phyloP scores from a whole-genome alignment of 2,113 vertebrate species.

The Clinocottus analis region DNA sequence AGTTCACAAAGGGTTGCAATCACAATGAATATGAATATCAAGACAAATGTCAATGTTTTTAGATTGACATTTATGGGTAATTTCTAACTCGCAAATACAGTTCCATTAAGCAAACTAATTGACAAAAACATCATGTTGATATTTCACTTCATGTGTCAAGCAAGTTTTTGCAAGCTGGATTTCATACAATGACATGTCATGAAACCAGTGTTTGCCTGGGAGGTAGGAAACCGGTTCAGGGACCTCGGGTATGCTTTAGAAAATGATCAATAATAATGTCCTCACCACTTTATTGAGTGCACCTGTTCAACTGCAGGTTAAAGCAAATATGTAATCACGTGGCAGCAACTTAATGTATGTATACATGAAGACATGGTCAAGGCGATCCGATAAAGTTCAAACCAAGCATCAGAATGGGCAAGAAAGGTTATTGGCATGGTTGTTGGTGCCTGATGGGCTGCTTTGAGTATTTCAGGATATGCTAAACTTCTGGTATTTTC shows the following conservation, averaged over 20 bases:
- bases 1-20: background rate
- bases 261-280: slow-evolving; percentile 5
- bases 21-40: slow-evolving; percentile 3
- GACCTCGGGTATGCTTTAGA: slow-evolving; percentile 8
- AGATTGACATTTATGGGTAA: slow-evolving; percentile 29
- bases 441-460: background rate
- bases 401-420: background rate
- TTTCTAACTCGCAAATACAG: background rate
- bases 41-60: no score
- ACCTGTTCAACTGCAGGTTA: background rate
- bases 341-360: background rate
- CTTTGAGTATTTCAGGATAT: background rate
- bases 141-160: slow-evolving; percentile 19
- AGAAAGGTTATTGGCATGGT: background rate
- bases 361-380: background rate
- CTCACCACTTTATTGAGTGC: background rate
- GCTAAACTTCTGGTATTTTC: background rate
- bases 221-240: slow-evolving; percentile 28
- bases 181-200: slow-evolving; percentile 30
- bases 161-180: slow-evolving; percentile 9
- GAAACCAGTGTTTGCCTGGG: slow-evolving; percentile 11
- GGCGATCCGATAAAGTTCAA: background rate
- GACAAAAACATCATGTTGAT: slow-evolving; percentile 26
- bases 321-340: background rate
- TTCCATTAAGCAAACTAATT: slow-evolving; percentile 20